These are phyloP conservation scores for Trichoplusia ni DNA, from an alignment of 1,140 invertebrate species.

Conservation along the genomic window DNA sequence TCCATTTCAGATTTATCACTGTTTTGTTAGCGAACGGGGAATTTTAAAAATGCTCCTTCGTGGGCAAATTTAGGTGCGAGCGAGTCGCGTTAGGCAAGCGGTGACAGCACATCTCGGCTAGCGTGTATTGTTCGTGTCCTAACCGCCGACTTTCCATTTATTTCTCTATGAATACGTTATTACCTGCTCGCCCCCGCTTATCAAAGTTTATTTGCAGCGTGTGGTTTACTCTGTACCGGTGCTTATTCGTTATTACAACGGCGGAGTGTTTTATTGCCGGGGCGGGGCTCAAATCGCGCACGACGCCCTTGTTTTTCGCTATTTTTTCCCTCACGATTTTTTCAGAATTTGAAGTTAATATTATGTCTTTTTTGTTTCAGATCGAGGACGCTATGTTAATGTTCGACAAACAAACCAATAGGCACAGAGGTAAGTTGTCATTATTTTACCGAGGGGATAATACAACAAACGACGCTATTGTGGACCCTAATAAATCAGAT, in stretches of 20 bases:
- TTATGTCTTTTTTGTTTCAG: constrained; percentile 87
- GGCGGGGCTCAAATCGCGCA: constrained; percentile 75
- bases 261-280: constrained; percentile 79
- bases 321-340: constrained; percentile 67
- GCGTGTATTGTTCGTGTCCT: constrained; percentile 77
- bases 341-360: constrained; percentile 66
- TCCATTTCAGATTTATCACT: constrained; percentile 67
- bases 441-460: constrained; percentile 18
- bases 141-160: constrained; percentile 81
- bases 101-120: constrained; percentile 74
- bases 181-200: constrained; percentile 80
- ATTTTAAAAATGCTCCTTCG: constrained; percentile 70
- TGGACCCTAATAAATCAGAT: constrained; percentile 23
- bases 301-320: constrained; percentile 74
- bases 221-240: constrained; percentile 80
- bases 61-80: constrained; percentile 59
- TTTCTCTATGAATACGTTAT: constrained; percentile 82
- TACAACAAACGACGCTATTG: constrained; percentile 9
- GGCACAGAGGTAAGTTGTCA: constrained; percentile 97
- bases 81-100: constrained; percentile 39
- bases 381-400: constrained; percentile 99
- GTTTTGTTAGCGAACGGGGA: constrained; percentile 59
- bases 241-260: constrained; percentile 81
- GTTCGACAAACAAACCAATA: constrained; percentile 99
- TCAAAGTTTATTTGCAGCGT: constrained; percentile 81